Conservation (phyloP, 2,888 invertebrate species). For the Heteromurus nitidus region DNA sequence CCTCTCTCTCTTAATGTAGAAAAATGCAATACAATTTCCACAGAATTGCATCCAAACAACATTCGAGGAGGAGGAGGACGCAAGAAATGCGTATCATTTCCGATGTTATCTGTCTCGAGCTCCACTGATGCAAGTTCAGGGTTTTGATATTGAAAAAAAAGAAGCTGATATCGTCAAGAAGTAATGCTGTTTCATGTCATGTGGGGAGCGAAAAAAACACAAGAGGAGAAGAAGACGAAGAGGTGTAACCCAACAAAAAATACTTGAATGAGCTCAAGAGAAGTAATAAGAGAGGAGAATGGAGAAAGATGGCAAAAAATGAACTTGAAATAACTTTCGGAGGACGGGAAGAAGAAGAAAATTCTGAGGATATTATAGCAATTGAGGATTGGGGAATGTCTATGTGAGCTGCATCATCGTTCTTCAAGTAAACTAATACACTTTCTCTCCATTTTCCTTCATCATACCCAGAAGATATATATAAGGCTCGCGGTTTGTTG, state of each 20-base stretch:
- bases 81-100: not conserved
- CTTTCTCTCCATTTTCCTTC: too few species aligned
- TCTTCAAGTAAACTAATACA: slow-evolving; percentile 40
- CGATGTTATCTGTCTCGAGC: not conserved
- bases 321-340: slow-evolving; percentile 41
- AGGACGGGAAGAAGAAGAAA: not conserved
- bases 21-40: too few species aligned
- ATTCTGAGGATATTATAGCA: slow-evolving; percentile 25
- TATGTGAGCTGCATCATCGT: not conserved
- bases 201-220: slow-evolving; percentile 13
- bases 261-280: not conserved
- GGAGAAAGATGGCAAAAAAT: slow-evolving; percentile 17
- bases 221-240: slow-evolving; percentile 6
- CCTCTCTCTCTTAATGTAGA: too few species aligned
- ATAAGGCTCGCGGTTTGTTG: not conserved
- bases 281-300: not conserved
- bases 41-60: too few species aligned
- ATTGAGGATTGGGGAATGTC: slow-evolving; percentile 14
- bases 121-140: not conserved
- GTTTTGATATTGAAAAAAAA: not conserved
- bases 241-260: slow-evolving; percentile 32
- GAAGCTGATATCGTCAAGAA: slow-evolving; percentile 35
- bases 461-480: not conserved
- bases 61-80: not conserved
- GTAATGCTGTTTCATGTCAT: slow-evolving; percentile 27